Base-by-base conservation (phyloP, 1,140 invertebrate genomes). In the Neodiprion fabricii region DNA sequence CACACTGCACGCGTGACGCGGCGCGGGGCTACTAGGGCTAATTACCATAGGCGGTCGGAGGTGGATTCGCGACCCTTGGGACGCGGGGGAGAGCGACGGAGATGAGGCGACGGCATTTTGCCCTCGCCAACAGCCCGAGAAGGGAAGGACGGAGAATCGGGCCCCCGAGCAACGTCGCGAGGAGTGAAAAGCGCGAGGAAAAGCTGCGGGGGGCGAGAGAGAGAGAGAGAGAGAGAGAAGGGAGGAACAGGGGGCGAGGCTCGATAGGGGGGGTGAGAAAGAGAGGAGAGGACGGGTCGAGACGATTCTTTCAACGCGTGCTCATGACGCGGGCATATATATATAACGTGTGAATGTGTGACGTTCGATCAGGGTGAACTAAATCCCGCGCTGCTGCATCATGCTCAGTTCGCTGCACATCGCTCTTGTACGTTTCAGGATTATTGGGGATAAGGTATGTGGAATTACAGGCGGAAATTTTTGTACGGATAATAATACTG, bases 131-230 rank as follows among this genome's bases (percentile, higher is more conserved):
- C 28, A 40, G 28, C 28, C 28, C 28, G 28, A 40, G 28, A 40
- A 40, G 28, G 28, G 28, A 40, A 40, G 28, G 28, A 40, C 28
- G 28, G 28, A 2, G 28, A 40, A 61, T 17, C 17, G 17, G 17
- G 17, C 17, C 17, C 17, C 17, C 17, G 17, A 21, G 17, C 17
- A 21, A 21, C 17, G 17, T 21, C 53, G 53, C 53, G 53, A 5
- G 53, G 53, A 61, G 53, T 61, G n/a, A 61, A 61, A 61, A 61
- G 53, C 9, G 53, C 53, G 53, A 61, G 53, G n/a, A 61, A 61
- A 61, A 9, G 53, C 53, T 12, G 11, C 11, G 9, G 53, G n/a
- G 7, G n/a, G n/a, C 7, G 53, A 61, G 53, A 61, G 53, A 61
- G 53, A 9, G 11, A 8, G 53, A 7, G 53, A 8, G 1, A 8